Base-by-base conservation (phyloP, 2,888 invertebrate species). In the Notodromas monacha region DNA sequence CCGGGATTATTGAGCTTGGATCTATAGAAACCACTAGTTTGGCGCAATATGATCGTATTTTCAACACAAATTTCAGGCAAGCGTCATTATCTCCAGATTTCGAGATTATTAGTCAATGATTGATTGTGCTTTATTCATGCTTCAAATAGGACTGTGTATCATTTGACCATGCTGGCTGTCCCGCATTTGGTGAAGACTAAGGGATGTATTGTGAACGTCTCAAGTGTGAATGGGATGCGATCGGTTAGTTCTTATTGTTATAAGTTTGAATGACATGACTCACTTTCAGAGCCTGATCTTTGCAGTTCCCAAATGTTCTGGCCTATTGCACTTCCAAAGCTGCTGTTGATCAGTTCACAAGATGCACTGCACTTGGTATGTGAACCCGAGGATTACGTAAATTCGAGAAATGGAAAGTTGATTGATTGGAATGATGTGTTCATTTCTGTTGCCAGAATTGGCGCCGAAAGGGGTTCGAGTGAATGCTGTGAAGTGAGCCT, bases 191-290 rank as follows among this genome's bases (percentile, higher is more conserved):
- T 74, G 3, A 60, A 65, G 48, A 60, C 65, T 0, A 69, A 74
- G 49, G 81, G 81, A n/a, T 73, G 65, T 38, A 68, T 86, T 40
- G 81, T 92, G 0, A 92, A 89, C 47, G 72, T 92, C 0, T 89
- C 86, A 2, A 84, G 84, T 46, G 77, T 89, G 0, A 74, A 69
- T 42, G 89, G 89, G 3, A 58, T 79, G 14, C 56, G 84, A 42
- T 65, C 86, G 16, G 53, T 52, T 42, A 44, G 36, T 16, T 27
- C 11, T 4, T 34, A 28, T n/a, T n/a, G n/a, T n/a, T n/a, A n/a
- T n/a, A n/a, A n/a, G n/a, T n/a, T n/a, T n/a, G 6, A 4, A 21
- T 4, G 26, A 30, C n/a, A 11, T 30, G 6, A 30, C 11, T 4
- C 21, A 6, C 15, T 26, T 5, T 6, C 4, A n/a, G 26, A 11